Evolutionary conservation across 2,797 vertebrate species (phyloP), one percentile per base, ranked within the genome.

Genomic region (Poeciliopsis presidionis): DNA sequence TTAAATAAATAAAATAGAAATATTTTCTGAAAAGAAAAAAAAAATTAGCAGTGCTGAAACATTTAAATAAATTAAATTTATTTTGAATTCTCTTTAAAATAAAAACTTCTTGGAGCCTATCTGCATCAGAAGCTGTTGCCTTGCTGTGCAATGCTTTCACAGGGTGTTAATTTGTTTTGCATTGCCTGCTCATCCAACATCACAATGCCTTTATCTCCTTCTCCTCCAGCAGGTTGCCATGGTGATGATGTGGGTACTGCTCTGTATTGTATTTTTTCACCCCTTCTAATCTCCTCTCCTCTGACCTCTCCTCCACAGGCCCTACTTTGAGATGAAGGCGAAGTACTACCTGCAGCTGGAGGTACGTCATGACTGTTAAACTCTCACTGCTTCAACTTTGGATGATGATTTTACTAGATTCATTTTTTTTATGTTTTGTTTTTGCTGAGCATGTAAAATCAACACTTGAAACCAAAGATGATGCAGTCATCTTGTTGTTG

Each of bases 241-340:
- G 86, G 91, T 83, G 87, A 93, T 81, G 67, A 81, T 84, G 84
- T 81, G 65, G 86, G 5, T 61, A 73, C 57, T 55, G 72, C 82
- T 87, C 57, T 87, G 82, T 91, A 93, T 86, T 74, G 30, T 67
- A 81, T 74, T n/a, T 79, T 81, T 45, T 67, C 61, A 71, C 72
- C 61, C 76, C 57, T n/a, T 69, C 22, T 51, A 61, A 80, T 91
- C 80, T 88, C 79, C 88, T 84, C 57, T 36, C 75, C 20, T 86
- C 89, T 78, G 30, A 83, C 77, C 55, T 83, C 51, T 73, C 69
- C 73, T 84, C 83, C 53, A 41, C 94, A 99, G 98, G 91, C 98
- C 98, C 76, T 99, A 99, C 92, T 99, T 98, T 95, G 98, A 99
- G 93, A 95, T 98, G 91, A 99, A 99, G 95, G 97, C 96, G 0